Evolutionary conservation across 2,113 vertebrate species (phyloP), one percentile per base, ranked within the genome.

Genomic region (Hypanus sabinus): DNA sequence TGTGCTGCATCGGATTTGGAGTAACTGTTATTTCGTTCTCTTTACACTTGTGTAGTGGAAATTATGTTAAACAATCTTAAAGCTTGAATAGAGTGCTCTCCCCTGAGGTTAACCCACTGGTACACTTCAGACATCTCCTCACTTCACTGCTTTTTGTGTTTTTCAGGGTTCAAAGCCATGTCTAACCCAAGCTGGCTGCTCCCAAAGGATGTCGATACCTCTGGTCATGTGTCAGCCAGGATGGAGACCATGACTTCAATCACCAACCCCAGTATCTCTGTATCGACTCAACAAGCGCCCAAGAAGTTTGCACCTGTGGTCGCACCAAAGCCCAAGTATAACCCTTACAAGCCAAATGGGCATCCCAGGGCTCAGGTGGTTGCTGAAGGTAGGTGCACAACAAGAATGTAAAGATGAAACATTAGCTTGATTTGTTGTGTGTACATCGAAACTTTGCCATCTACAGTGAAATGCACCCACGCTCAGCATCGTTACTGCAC

Each of bases 291-390:
- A 92, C 98, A 99, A 95, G 94, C 96, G 0, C 99, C 98, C 70
- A 99, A 99, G 97, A 99, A 99, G 94, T 99, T 98, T 96, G 98
- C 98, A 0, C 98, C 99, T 0, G 96, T 99, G 0, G 99, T 99
- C 12, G 99, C 99, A 33, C 99, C 99, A 62, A 99, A 99, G 94
- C 99, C 99, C 30, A 99, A 99, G 95, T 99, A 98, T 96, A 99
- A 99, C 94, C 98, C 98, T 0, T 99, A 98, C 95, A 98, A 98
- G 94, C 95, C 94, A 16, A 90, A 90, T 16, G 85, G 85, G 16
- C 85, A 90, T 30, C 57, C 85, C 30, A 5, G 65, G 24, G 11
- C 68, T 36, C 96, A 96, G 5, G 96, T 96, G 24, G 97, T 97
- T 94, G 94, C 95, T 65, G 97, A 97, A 81, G 96, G 97, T 98